A percentile compares a stretch with the other conserved stretches of the same genome.
Evolutionary conservation across 2,113 vertebrate genomes (phyloP).

Genomic region (Labrus mixtus): DNA sequence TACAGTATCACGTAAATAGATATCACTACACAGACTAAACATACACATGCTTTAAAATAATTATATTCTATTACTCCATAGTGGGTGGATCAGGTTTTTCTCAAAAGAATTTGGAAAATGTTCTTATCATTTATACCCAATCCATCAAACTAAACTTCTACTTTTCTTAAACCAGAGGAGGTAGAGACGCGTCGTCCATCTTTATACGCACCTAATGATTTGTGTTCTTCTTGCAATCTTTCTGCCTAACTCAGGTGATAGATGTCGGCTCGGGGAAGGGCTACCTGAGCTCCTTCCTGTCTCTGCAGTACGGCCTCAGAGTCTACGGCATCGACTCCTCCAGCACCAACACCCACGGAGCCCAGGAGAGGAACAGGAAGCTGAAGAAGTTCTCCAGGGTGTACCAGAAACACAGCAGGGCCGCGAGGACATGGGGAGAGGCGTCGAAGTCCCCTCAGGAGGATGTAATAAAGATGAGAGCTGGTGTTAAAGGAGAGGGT

Average conservation of each 20-base stretch:
- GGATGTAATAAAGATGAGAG: neutral
- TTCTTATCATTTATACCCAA: no score
- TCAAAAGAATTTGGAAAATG: no score
- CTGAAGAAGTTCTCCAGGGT: constrained; percentile 92
- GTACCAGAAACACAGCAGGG: constrained; percentile 78
- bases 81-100: no score
- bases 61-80: no score
- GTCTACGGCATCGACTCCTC: constrained; percentile 98
- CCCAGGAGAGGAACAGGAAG: constrained; percentile 95
- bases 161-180: no score
- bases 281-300: constrained; percentile 95
- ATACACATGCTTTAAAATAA: no score
- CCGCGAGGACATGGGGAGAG: neutral
- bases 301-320: constrained; percentile 90
- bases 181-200: no score
- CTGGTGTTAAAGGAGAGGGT: neutral
- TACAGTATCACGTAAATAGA: no score
- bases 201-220: no score
- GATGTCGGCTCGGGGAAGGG: constrained; percentile 98
- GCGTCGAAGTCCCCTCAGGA: constrained; percentile 7
- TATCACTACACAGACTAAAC: no score
- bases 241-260: constrained; percentile 85
- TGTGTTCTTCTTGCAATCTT: neutral
- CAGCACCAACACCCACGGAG: constrained; percentile 90
- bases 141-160: no score